Base-by-base conservation (phyloP, 2,113 vertebrate genomes). In the Prunella fulvescens region DNA sequence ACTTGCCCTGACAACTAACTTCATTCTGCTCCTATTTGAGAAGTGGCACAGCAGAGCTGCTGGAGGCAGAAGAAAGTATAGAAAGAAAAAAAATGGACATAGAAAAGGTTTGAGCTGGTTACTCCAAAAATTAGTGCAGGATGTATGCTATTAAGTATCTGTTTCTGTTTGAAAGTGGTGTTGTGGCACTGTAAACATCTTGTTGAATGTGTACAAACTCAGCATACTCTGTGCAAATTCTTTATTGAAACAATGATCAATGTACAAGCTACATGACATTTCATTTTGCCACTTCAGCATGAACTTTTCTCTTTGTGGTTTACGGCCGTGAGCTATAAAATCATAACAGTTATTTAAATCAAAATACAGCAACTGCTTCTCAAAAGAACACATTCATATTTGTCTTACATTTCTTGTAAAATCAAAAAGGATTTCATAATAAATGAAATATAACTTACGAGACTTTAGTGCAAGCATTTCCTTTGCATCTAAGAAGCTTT, bases 231-330 rank as follows among this genome's bases (percentile, higher is more conserved):
- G 97, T 90, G 90, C 97, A 97, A 97, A 96, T 89, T 96, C 81
- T 98, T 98, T 98, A 98, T 98, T 98, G 97, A 98, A 97, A 97
- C 96, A 96, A 95, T 56, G 92, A 94, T 95, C 94, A 96, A 96
- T 97, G 84, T 95, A 97, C 97, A 98, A 94, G 95, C 96, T 97
- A 94, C 69, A 96, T 92, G 88, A 95, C 91, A 72, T 93, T 88
- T 89, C 42, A 65, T 95, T 97, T 96, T 94, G 85, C 89, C 96
- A 94, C 80, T 95, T 94, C 92, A 94, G 95, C 94, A 95, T 88
- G 62, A 97, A 96, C 57, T 96, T 81, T 72, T 90, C 84, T 96
- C 67, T 94, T 88, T 93, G 92, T 89, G 85, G 74, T 96, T 97
- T 97, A 93, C 7, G 23, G 77, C 70, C 11, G 7, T 81, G 57